Percentiles rank a stretch among this genome's conserved stretches.
Evolutionary conservation across 2,797 vertebrate genomes (phyloP).

Genomic region (Chromis chromis): DNA sequence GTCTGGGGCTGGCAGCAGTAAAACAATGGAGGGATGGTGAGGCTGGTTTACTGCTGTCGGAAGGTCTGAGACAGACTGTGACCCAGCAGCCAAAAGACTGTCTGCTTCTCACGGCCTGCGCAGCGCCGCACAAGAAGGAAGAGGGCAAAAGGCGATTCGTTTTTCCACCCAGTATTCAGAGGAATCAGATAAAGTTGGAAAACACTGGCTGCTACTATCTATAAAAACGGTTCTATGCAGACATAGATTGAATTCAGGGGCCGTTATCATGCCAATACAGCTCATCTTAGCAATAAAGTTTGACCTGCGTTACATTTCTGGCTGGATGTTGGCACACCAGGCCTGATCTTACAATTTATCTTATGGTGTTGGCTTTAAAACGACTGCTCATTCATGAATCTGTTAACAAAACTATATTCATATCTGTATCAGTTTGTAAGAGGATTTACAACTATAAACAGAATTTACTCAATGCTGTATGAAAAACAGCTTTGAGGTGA

Average conservation of each 20-base stretch:
- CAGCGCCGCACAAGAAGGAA: conserved; percentile 14
- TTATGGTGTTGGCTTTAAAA: too few relatives aligned
- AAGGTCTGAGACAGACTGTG: conserved; percentile 68
- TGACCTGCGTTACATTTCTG: too few relatives aligned
- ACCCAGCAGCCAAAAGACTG: conserved; percentile 71
- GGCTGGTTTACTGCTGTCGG: conserved; percentile 72
- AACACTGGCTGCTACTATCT: background rate
- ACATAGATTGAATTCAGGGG: background rate
- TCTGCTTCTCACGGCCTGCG: conserved; percentile 79
- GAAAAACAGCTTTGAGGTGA: too few relatives aligned
- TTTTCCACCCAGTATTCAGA: background rate
- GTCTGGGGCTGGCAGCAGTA: conserved; percentile 67
- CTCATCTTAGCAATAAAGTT: background rate
- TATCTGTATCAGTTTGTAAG: too few relatives aligned
- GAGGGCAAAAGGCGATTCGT: background rate
- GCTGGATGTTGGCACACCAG: background rate
- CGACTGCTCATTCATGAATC: too few relatives aligned
- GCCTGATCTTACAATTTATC: too few relatives aligned
- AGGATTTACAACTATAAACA: too few relatives aligned
- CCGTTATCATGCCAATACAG: background rate
- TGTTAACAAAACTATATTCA: too few relatives aligned
- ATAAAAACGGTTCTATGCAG: too few relatives aligned
- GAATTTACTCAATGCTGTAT: too few relatives aligned
- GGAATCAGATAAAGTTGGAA: background rate
- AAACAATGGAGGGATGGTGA: conserved; percentile 73